Evolutionary conservation across 2,113 vertebrate species (phyloP).

Genomic region (Podilymbus podiceps): DNA sequence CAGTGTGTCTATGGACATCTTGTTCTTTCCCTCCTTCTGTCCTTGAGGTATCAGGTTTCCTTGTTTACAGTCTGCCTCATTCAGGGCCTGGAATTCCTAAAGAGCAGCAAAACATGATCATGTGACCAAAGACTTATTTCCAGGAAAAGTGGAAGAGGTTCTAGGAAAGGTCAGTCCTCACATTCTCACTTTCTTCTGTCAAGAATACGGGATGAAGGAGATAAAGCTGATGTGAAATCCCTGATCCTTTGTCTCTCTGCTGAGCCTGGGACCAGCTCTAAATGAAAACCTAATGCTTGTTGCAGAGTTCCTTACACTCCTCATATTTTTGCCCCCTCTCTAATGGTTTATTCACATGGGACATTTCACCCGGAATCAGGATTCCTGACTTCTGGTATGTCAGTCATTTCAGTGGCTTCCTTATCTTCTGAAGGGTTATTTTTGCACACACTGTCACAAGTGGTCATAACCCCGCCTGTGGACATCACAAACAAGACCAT

Average conservation of each 20-base stretch:
- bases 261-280: neutral
- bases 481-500: neutral
- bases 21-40: slow-evolving; percentile 59
- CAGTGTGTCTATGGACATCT: slow-evolving; percentile 59
- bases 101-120: slow-evolving; percentile 65
- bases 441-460: neutral
- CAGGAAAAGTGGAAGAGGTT: slow-evolving; percentile 54
- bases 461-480: neutral
- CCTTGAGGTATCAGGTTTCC: slow-evolving; percentile 63
- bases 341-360: neutral
- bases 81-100: slow-evolving; percentile 66
- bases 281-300: neutral
- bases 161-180: slow-evolving; percentile 6
- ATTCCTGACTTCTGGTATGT: neutral
- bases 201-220: neutral
- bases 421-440: neutral
- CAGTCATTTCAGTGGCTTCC: neutral
- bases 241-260: neutral
- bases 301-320: neutral
- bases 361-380: neutral
- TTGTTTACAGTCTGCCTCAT: slow-evolving; percentile 67
- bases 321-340: neutral
- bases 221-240: neutral
- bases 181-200: neutral
- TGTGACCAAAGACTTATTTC: slow-evolving; percentile 59